phyloP scores from a whole-genome alignment of 2,797 vertebrate genomes.

The Peromyscus nudipes region DNA sequence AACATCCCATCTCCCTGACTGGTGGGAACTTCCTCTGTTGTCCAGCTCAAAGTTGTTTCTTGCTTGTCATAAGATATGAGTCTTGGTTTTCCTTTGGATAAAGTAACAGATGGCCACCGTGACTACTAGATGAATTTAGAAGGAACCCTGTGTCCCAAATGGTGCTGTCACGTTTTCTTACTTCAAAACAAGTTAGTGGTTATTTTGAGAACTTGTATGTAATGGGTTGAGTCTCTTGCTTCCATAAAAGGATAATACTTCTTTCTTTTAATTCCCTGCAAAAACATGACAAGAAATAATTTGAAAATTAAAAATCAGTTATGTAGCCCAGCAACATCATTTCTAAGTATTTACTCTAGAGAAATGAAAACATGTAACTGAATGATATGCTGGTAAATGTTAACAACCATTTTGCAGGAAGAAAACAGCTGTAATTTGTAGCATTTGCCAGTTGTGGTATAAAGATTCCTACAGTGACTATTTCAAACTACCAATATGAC shows the following conservation, averaged over 20 bases:
- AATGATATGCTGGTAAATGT: slow-evolving; percentile 28
- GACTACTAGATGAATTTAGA: slow-evolving; percentile 38
- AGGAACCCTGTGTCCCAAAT: slow-evolving; percentile 47
- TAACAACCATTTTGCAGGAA: slow-evolving; percentile 38
- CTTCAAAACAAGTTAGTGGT: slow-evolving; percentile 43
- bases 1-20: neutral
- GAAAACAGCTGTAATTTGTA: slow-evolving; percentile 42
- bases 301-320: neutral
- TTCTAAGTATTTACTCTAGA: slow-evolving; percentile 41
- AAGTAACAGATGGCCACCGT: slow-evolving; percentile 51
- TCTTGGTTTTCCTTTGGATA: slow-evolving; percentile 61
- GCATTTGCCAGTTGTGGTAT: neutral
- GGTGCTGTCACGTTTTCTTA: slow-evolving; percentile 59
- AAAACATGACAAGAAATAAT: neutral
- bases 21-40: neutral
- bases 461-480: slow-evolving; percentile 34
- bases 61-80: slow-evolving; percentile 3
- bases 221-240: slow-evolving; percentile 36
- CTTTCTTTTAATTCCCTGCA: slow-evolving; percentile 38
- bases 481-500: slow-evolving; percentile 54
- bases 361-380: slow-evolving; percentile 37
- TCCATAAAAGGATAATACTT: slow-evolving; percentile 33
- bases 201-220: slow-evolving; percentile 53
- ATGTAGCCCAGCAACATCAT: slow-evolving; percentile 37
- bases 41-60: slow-evolving; percentile 8